phyloP scores from a whole-genome alignment of 1,140 invertebrate genomes.

The Pseudomyrmex pallidus region DNA sequence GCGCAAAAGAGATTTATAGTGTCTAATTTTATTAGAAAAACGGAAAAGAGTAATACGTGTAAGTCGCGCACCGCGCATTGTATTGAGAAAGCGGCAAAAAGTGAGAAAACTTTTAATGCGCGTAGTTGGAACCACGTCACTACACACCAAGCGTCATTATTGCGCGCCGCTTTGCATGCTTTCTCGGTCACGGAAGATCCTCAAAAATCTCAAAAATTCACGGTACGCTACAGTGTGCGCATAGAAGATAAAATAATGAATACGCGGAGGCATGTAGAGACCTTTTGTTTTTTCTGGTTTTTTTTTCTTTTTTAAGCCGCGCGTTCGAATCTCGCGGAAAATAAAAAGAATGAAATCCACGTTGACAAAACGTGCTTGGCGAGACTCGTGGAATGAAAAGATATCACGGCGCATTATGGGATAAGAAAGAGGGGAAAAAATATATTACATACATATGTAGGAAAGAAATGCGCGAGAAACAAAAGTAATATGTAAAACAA shows the following conservation, averaged over 20 bases:
- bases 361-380: conserved; percentile 47
- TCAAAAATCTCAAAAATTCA: conserved; percentile 28
- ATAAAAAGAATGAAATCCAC: conserved; percentile 48
- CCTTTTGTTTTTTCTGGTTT: background rate
- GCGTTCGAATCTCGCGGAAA: conserved; percentile 2
- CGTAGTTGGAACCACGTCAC: conserved; percentile 29
- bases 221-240: background rate
- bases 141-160: conserved; percentile 24
- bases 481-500: conserved; percentile 5
- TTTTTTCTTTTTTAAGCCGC: conserved; percentile 1
- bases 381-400: conserved; percentile 52
- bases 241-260: conserved; percentile 45
- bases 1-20: no score
- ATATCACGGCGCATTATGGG: conserved; percentile 51
- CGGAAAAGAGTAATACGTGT: background rate
- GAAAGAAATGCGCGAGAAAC: conserved; percentile 2
- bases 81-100: background rate
- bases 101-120: conserved; percentile 26
- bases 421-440: conserved; percentile 57
- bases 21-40: no score
- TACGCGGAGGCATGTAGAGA: background rate
- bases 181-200: background rate
- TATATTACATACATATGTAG: conserved; percentile 27
- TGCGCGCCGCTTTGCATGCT: background rate
- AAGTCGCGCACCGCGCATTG: background rate